These are phyloP conservation scores for Herpetotheres cachinnans DNA, from an alignment of 2,113 vertebrate species.

Conservation along the genomic window DNA sequence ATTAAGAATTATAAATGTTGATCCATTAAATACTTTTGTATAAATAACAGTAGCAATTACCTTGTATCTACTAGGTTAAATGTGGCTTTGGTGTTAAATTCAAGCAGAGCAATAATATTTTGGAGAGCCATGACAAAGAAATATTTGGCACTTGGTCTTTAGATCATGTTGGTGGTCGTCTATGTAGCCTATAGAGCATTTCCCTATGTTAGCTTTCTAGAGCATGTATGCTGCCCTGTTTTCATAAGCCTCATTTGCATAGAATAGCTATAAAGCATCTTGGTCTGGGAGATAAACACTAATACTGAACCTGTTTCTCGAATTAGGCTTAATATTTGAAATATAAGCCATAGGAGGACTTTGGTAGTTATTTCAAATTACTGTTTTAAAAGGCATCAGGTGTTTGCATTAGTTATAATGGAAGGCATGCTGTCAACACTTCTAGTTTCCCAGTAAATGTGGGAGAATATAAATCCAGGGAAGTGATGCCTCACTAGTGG, in stretches of 20 bases:
- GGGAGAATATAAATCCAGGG: not conserved
- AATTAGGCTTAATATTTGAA: not conserved
- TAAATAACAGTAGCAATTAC: not conserved
- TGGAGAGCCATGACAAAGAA: not conserved
- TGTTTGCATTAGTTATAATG: not conserved
- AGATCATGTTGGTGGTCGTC: not conserved
- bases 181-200: not conserved
- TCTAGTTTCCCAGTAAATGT: not conserved
- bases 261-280: constrained; percentile 2
- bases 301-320: not conserved
- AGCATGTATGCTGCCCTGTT: not conserved
- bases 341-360: not conserved
- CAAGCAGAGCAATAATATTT: not conserved
- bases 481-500: not conserved
- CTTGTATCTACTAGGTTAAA: not conserved
- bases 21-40: not conserved
- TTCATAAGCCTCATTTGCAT: not conserved
- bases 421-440: not conserved
- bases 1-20: not conserved
- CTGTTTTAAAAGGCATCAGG: not conserved
- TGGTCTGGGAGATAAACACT: not conserved
- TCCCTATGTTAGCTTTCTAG: not conserved
- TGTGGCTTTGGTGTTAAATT: not conserved
- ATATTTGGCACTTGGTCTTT: constrained; percentile 19
- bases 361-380: not conserved